phyloP scores from a whole-genome alignment of 2,888 invertebrate genomes.

The Papilio elwesi region DNA sequence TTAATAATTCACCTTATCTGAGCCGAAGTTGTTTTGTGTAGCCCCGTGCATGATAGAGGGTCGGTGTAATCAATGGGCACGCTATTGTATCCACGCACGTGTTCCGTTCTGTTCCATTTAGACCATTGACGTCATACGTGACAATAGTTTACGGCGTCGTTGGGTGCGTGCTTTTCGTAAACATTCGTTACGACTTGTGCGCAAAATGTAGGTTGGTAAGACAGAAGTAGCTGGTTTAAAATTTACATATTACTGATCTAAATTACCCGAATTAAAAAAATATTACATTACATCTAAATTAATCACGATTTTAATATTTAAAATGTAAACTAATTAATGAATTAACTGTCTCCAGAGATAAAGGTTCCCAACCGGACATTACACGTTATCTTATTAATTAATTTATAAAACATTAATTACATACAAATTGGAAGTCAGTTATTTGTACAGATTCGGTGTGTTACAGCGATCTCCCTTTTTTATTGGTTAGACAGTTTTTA shows the following conservation, averaged over 20 bases:
- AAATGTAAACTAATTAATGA: no score
- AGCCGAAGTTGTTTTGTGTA: background rate
- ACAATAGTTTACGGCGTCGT: constrained; percentile 25
- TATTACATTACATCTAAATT: no score
- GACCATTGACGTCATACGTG: constrained; percentile 30
- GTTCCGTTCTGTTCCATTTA: constrained; percentile 29
- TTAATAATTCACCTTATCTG: constrained; percentile 4
- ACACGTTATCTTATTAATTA: no score
- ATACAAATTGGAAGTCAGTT: no score
- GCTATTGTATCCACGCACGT: constrained; percentile 22
- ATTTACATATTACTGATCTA: background rate
- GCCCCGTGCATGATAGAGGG: constrained; percentile 14
- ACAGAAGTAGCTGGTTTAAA: background rate
- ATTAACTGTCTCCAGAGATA: no score
- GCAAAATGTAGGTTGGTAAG: constrained; percentile 14
- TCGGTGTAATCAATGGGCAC: constrained; percentile 24
- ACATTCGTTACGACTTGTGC: constrained; percentile 6
- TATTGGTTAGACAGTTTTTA: no score
- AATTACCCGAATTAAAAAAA: no score
- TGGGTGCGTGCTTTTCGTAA: constrained; percentile 18
- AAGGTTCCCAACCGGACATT: no score
- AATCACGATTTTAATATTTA: no score
- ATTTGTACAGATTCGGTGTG: no score
- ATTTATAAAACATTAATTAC: no score
- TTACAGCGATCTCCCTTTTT: no score